A percentile compares a stretch with the other conserved stretches of the same genome.
These are phyloP conservation scores for Rhagologus leucostigma DNA, from an alignment of 2,113 vertebrate genomes.

Conservation along the genomic window DNA sequence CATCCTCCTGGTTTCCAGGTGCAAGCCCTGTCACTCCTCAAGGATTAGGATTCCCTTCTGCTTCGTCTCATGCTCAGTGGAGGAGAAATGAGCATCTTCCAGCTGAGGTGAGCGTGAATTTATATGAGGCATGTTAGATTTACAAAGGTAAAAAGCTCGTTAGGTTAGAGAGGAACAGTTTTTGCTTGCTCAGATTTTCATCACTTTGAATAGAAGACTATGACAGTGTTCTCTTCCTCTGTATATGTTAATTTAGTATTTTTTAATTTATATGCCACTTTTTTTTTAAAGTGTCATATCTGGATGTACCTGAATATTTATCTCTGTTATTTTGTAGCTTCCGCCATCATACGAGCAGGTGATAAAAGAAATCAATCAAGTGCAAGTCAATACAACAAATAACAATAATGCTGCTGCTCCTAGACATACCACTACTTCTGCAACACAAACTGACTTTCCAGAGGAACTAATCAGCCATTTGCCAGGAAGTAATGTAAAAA, in stretches of 20 bases:
- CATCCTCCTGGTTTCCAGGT: conserved; percentile 82
- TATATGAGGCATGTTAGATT: not conserved
- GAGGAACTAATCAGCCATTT: conserved; percentile 67
- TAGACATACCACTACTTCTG: conserved; percentile 78
- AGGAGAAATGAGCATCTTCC: conserved; percentile 74
- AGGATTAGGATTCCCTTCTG: conserved; percentile 73
- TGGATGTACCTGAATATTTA: not conserved
- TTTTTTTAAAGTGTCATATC: not conserved
- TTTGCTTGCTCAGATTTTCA: not conserved
- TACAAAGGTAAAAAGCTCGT: not conserved
- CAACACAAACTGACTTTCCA: conserved; percentile 87
- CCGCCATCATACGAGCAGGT: conserved; percentile 95
- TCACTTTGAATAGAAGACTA: not conserved
- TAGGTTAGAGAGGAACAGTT: not conserved
- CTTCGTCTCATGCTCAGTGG: conserved; percentile 79
- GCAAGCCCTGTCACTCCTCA: conserved; percentile 56
- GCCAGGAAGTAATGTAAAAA: conserved; percentile 66
- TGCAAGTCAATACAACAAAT: conserved; percentile 77
- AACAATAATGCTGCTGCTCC: conserved; percentile 80
- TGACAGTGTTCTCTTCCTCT: not conserved
- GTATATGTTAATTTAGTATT: not conserved
- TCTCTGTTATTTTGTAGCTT: conserved; percentile 73
- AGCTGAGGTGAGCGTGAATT: conserved; percentile 72
- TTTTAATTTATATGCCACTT: not conserved
- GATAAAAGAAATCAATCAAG: conserved; percentile 90